Percentiles rank a stretch among this genome's conserved stretches.
phyloP scores from a whole-genome alignment of 2,113 vertebrate genomes.

The Gavia stellata region DNA sequence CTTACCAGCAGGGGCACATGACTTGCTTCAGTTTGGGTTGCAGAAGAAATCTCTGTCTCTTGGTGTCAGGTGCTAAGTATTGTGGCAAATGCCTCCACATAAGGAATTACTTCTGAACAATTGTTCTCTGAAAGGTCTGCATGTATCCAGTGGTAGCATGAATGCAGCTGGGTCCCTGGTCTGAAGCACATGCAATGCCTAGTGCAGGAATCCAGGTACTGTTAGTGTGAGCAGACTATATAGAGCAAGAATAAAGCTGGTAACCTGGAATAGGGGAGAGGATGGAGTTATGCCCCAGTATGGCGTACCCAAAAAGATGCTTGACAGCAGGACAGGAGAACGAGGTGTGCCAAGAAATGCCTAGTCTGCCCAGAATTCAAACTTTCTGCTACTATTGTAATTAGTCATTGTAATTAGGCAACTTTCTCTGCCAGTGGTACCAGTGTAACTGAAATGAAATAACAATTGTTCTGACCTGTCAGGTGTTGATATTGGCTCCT shows the following conservation, averaged over 20 bases:
- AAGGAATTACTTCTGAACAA: background rate
- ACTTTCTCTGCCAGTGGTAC: background rate
- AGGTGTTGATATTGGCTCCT: background rate
- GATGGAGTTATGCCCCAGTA: background rate
- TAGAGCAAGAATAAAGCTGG: background rate
- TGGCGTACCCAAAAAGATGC: background rate
- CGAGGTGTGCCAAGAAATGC: background rate
- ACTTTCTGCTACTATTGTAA: background rate
- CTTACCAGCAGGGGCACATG: background rate
- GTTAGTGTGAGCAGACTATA: rapidly evolving
- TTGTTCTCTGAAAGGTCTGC: background rate
- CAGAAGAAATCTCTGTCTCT: background rate
- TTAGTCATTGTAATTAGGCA: no score
- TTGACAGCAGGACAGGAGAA: background rate
- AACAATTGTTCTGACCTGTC: background rate
- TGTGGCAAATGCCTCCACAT: background rate
- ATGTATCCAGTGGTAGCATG: rapidly evolving
- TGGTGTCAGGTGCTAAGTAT: background rate
- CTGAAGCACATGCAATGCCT: rapidly evolving
- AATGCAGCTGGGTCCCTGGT: background rate
- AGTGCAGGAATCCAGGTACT: rapidly evolving
- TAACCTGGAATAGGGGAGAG: background rate
- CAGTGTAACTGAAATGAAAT: background rate
- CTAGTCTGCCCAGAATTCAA: background rate
- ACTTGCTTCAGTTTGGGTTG: background rate